Base-by-base conservation (phyloP, 35 echinoderm and acorn worm species). In the Stichopus chloronotus region DNA sequence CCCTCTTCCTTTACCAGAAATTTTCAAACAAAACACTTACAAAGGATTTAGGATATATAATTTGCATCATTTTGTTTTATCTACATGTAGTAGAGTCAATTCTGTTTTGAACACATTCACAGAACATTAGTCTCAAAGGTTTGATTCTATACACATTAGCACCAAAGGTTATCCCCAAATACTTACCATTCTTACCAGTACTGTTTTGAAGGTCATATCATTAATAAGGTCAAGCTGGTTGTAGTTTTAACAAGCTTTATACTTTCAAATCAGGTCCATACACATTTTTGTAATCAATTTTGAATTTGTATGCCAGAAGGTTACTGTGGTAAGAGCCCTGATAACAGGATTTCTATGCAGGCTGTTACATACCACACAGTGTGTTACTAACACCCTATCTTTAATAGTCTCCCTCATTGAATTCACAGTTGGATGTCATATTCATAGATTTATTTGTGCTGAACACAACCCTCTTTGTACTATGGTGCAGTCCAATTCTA, bases 401-500 rank as follows among this genome's bases (percentile, higher is more conserved):
- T n/a, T 85, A 85, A 85, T 85, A 85, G 17, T 85, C 14, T 85
- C 54, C 55, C 25, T 55, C 53, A n/a, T 85, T 85, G 82, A 58
- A 22, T 58, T 85, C 82, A 56, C 82, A 85, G 82, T 58, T 59
- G 82, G 82, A 85, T 85, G 55, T 85, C 82, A 17, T 85, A 56
- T 59, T 58, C 82, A 25, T 85, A 58, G 55, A 85, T 85, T 85
- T 58, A 85, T 85, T 16, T 58, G 57, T 12, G 10, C 16, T 85
- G 5, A 23, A 58, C n/a, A 23, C 11, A 4, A 21, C 82, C 24
- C 12, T 58, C 4, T 58, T 58, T 23, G 16, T 16, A 58, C 17
- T 58, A n/a, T 85, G 82, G 82, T 85, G 58, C 55, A 56, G 16
- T 85, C 82, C 54, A 58, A 11, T 11, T 58, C 10, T 17, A n/a